Base-by-base conservation (phyloP, 2,113 vertebrate genomes). In the Carassius carassius region DNA sequence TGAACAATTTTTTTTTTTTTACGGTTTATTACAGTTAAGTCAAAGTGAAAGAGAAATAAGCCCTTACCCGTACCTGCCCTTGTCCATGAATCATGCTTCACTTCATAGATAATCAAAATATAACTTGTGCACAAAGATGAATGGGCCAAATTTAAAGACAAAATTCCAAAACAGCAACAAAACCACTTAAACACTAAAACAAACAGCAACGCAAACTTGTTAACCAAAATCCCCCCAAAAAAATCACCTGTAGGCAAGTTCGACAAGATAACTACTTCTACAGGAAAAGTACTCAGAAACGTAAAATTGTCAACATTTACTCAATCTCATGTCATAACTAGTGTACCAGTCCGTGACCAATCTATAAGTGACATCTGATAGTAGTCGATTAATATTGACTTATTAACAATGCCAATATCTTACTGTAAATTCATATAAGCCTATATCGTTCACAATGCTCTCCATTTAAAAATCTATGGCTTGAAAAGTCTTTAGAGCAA, bases 21-120 rank as follows among this genome's bases (percentile, higher is more conserved):
- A 8, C 9, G 16, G 19, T 0, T 32, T 56, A 60, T n/a, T 58
- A 37, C 0, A 3, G 29, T 41, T n/a, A 78, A 41, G 35, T 5
- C 3, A 60, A 60, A 78, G 75, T 58, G 75, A 78, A 78, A 78
- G 29, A 77, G 54, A 78, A 62, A 78, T 19, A 41, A 14, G 11
- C 5, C 5, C 4, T 2, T 13, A 37, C 5, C 10, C 1, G 17
- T 32, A 77, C 23, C 17, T 6, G 29, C 7, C 14, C 47, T 56
- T 3, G 19, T 35, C 5, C 54, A 41, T 9, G 5, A 78, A 41
- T 23, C 21, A 23, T 41, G 54, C 19, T 10, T 41, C 19, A 78
- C 13, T 60, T 2, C 8, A 25, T 60, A 60, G 12, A n/a, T 8
- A 60, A 14, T 16, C 35, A 78, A 41, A 78, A 78, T 11, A 78